These are phyloP conservation scores for Agapornis canus DNA, from an alignment of 2,797 vertebrate species.

Conservation along the genomic window DNA sequence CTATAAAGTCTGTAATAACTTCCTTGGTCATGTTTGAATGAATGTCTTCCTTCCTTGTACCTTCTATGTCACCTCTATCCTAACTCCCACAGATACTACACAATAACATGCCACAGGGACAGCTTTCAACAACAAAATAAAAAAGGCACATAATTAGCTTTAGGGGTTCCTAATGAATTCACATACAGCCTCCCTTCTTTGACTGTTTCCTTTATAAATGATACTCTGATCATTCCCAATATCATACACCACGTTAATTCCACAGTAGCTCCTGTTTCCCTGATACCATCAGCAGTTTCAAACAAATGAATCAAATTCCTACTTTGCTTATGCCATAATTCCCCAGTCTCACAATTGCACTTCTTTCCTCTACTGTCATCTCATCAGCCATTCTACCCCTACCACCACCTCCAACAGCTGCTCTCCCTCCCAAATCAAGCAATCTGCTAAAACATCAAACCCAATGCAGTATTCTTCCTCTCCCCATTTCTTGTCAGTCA, in stretches of 20 bases:
- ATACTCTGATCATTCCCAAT: neutral
- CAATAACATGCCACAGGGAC: neutral
- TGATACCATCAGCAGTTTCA: neutral
- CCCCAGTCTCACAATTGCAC: neutral
- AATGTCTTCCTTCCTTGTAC: neutral
- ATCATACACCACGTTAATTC: neutral
- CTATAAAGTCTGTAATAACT: neutral
- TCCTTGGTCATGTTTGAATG: neutral
- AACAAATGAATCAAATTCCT: neutral
- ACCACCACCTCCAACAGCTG: neutral
- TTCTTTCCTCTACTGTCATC: neutral
- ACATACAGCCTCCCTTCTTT: neutral
- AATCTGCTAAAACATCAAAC: neutral
- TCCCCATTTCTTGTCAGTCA: neutral
- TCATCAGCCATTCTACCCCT: neutral
- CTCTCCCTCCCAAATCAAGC: neutral
- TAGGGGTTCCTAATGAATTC: neutral
- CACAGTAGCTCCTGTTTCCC: neutral
- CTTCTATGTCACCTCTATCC: neutral
- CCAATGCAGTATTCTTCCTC: neutral
- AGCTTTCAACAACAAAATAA: neutral
- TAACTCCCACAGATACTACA: neutral
- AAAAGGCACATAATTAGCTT: neutral
- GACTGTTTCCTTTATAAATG: neutral
- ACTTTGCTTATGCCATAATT: neutral